Evolutionary conservation across 1,140 invertebrate genomes (phyloP), one percentile per base, ranked within the genome.

Genomic region (Telenomus remus): DNA sequence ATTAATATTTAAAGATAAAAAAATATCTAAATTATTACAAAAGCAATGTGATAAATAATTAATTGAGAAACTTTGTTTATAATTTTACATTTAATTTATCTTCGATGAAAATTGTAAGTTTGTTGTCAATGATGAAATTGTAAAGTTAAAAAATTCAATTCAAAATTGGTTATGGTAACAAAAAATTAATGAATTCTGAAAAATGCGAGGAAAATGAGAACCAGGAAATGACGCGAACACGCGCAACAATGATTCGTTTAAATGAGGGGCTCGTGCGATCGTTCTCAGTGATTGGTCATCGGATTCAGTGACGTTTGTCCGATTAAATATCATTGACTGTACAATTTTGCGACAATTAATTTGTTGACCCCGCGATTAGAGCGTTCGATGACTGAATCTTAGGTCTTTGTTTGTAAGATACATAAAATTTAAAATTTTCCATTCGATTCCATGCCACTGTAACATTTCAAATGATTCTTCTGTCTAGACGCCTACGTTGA

Each of bases 261-360:
- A 16, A n/a, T 43, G n/a, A 55, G 51, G 51, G 61, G 61, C 61
- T 64, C 61, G 61, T 15, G 43, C 43, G 4, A 46, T 11, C 12
- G 33, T 39, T 27, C 11, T 7, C 44, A 14, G 7, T n/a, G 50
- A 64, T 64, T 64, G 61, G 61, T 49, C 27, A 11, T 7, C 14
- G 13, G n/a, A 13, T 34, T 34, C 34, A 27, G 0, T 64, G 61
- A 64, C 51, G 61, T 55, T 64, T 33, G 48, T 51, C 10, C 43
- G 60, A 47, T 64, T n/a, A 19, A 64, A 27, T 27, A 27, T 27
- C 19, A 27, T 34, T 54, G 53, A 54, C 37, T 54, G 49, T 37
- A 51, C 37, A 48, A 64, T 46, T 64, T 47, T 13, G 9, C 48
- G n/a, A 46, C 50, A 48, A 64, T 64, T 64, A 64, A 47, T 64